phyloP scores from a whole-genome alignment of 2,888 invertebrate genomes.

The Rhyacophila evoluta region DNA sequence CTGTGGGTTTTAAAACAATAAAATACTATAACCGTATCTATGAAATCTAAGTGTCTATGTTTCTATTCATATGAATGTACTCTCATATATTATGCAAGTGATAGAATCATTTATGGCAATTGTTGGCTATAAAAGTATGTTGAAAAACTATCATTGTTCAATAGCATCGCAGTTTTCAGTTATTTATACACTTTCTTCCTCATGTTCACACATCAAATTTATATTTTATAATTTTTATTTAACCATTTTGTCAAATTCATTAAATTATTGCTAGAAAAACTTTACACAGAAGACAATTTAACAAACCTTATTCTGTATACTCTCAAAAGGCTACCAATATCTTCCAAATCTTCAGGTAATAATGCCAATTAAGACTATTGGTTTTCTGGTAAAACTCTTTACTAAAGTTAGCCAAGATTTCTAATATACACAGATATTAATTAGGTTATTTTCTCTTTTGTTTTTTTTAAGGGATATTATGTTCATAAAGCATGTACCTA shows the following conservation, averaged over 20 bases:
- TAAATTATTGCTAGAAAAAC: neutral
- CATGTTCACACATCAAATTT: neutral
- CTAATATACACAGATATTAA: too few species aligned
- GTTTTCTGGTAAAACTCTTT: neutral
- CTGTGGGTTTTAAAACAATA: neutral
- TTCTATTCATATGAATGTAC: neutral
- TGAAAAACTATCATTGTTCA: slow-evolving; percentile 1
- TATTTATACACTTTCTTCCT: slow-evolving; percentile 49
- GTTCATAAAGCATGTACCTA: too few species aligned
- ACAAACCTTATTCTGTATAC: neutral
- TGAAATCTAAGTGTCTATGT: slow-evolving; percentile 10
- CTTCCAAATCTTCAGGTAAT: neutral
- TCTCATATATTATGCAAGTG: too few species aligned
- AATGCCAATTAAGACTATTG: neutral
- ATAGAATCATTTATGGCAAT: neutral
- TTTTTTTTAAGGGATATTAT: too few species aligned
- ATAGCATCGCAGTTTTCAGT: slow-evolving; percentile 48
- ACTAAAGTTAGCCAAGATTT: neutral
- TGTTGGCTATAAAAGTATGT: neutral
- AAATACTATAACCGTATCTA: neutral
- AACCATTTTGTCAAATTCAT: too few species aligned
- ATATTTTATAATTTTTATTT: too few species aligned
- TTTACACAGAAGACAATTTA: too few species aligned
- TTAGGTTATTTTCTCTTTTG: too few species aligned
- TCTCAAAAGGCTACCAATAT: neutral